Evolutionary conservation across 2,888 invertebrate genomes (phyloP).

Genomic region (Lasioglossum marginatum): DNA sequence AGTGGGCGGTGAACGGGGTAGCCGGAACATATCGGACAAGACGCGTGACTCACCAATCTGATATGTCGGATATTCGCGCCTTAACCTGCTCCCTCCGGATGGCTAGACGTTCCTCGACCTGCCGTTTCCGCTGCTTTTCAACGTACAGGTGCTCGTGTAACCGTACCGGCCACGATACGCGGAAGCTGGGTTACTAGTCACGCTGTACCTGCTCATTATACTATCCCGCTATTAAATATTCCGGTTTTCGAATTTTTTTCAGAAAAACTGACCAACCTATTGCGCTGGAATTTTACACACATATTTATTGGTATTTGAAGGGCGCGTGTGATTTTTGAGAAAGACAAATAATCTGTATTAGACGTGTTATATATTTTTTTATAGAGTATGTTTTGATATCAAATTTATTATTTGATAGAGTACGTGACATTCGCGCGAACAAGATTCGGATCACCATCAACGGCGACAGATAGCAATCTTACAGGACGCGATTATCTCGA

Average conservation of each 20-base stretch:
- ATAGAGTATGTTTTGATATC: neutral
- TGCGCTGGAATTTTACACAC: neutral
- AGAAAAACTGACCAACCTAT: neutral
- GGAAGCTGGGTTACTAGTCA: conserved; percentile 20
- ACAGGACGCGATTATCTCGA: neutral
- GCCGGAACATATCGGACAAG: conserved; percentile 75
- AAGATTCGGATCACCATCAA: neutral
- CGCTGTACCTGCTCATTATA: neutral
- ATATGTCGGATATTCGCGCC: conserved; percentile 74
- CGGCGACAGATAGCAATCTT: neutral
- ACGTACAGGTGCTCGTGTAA: conserved; percentile 54
- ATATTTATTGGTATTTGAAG: neutral
- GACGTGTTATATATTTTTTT: too few relatives aligned
- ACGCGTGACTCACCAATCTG: conserved; percentile 77
- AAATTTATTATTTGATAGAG: neutral
- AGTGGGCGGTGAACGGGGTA: conserved; percentile 75
- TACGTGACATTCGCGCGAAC: neutral
- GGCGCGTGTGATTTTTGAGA: too few relatives aligned
- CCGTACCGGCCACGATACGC: conserved; percentile 37
- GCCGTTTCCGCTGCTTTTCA: conserved; percentile 51
- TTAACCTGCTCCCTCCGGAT: conserved; percentile 65
- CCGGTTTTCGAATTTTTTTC: neutral
- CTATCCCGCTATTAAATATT: conserved; percentile 8
- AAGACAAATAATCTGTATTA: too few relatives aligned
- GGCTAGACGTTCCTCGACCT: conserved; percentile 65